Conservation (phyloP, 2,113 vertebrate genomes). For the Cynopterus brachyotis region DNA sequence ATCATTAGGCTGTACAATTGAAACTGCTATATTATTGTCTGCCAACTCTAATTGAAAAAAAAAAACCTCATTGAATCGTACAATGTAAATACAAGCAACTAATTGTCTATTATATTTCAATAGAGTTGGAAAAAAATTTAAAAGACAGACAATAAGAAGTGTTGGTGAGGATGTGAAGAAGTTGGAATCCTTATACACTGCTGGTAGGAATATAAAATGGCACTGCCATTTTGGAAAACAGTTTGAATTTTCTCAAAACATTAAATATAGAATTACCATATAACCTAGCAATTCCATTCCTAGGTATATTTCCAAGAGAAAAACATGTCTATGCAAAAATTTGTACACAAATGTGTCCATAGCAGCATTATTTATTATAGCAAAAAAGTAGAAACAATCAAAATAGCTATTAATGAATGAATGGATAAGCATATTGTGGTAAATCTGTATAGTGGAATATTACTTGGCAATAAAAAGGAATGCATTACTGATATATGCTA, state of each 20-base stretch:
- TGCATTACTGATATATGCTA: not conserved
- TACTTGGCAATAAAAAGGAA: constrained; percentile 6
- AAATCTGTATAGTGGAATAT: not conserved
- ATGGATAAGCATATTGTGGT: not conserved
- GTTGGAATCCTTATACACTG: not conserved
- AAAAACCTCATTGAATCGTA: no score
- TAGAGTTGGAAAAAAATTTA: not conserved
- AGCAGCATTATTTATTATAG: constrained; percentile 8
- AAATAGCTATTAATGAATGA: not conserved
- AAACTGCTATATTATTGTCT: no score
- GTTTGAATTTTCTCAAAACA: constrained; percentile 13
- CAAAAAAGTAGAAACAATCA: not conserved
- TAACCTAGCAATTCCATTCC: not conserved
- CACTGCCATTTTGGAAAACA: not conserved
- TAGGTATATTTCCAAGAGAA: constrained; percentile 30
- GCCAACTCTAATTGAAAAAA: no score
- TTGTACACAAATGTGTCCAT: not conserved
- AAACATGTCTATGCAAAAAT: not conserved
- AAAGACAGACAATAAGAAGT: constrained; percentile 27
- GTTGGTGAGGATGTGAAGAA: constrained; percentile 10
- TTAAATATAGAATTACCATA: constrained; percentile 39
- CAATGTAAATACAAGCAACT: no score
- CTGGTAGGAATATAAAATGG: not conserved
- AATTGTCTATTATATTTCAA: no score
- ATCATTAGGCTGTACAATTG: no score